Evolutionary conservation across 2,888 invertebrate species (phyloP), one percentile per base, ranked within the genome.

Genomic region (Tenthredo livida): DNA sequence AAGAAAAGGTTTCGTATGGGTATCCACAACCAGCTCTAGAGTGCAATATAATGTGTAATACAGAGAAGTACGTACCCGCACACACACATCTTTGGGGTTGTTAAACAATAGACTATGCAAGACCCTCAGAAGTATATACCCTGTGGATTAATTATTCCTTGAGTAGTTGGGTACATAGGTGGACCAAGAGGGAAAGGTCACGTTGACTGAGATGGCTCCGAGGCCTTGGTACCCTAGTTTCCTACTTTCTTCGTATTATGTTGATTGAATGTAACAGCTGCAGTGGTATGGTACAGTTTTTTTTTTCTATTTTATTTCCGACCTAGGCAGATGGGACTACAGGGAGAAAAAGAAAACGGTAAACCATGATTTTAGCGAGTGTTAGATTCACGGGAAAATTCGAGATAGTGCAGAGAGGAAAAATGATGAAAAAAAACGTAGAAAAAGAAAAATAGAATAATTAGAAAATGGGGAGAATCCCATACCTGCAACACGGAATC

Each of bases 171-270:
- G 33, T 17, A 2, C 1, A 17, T 15, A 4, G 12, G 25, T 33
- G 67, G 67, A 33, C 67, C 29, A 33, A 58, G 58, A 58, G 33
- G 12, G 4, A 33, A 67, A 67, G 67, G 67, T 67, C 67, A 33
- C 17, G 67, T 67, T 67, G 21, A 67, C 67, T 67, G 29, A 33
- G 33, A 67, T 67, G 33, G 17, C 67, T 73, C n/a, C 73, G 12
- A 21, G 43, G 40, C 73, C 73, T 73, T 10, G 12, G n/a, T 73
- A 73, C 43, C 40, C 43, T 5, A 43, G 43, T 73, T 21, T 73
- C 40, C 40, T 73, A 73, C n/a, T 43, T 73, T 73, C 72, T 40
- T n/a, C 33, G 17, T 73, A 43, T 73, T 73, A 73, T 73, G 43
- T 9, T 73, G 40, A 73, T 73, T 73, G 43, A 43, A 43, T 73